phyloP scores from a whole-genome alignment of 2,113 vertebrate species.

The Chitala chitala region DNA sequence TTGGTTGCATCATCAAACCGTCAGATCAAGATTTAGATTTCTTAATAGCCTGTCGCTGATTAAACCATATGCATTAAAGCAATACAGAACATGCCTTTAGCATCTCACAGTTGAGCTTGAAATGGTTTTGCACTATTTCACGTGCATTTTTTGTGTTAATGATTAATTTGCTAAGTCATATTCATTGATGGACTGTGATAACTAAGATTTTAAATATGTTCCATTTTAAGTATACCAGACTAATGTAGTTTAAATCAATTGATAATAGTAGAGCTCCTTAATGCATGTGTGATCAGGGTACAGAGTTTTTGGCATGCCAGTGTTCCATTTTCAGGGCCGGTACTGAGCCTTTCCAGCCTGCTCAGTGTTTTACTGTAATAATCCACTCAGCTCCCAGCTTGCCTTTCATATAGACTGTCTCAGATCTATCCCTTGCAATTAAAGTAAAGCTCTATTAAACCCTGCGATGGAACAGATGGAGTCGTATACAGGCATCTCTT shows the following conservation, averaged over 20 bases:
- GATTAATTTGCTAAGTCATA: not conserved
- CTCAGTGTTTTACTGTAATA: conserved; percentile 26
- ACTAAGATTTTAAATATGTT: conserved; percentile 23
- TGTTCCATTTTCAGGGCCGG: conserved; percentile 28
- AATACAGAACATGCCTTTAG: too few species aligned
- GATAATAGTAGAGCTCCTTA: conserved; percentile 51
- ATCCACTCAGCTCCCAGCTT: conserved; percentile 22
- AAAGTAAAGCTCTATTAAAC: not conserved
- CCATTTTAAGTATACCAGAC: conserved; percentile 26
- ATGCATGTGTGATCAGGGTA: conserved; percentile 57
- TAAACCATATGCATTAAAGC: too few species aligned
- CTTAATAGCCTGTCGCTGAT: too few species aligned
- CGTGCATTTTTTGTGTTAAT: conserved; percentile 9
- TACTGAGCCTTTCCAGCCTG: not conserved
- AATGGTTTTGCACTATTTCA: not conserved
- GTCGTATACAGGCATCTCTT: not conserved
- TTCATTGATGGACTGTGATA: not conserved
- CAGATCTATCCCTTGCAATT: conserved; percentile 30
- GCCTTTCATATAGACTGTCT: conserved; percentile 32
- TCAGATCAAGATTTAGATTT: too few species aligned
- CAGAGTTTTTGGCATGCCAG: conserved; percentile 49
- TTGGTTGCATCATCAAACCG: too few species aligned
- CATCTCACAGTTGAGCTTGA: too few species aligned
- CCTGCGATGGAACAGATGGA: not conserved
- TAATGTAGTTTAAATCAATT: conserved; percentile 49